Conservation (phyloP, 2,797 vertebrate species). For the Chaenodraco wilsoni region DNA sequence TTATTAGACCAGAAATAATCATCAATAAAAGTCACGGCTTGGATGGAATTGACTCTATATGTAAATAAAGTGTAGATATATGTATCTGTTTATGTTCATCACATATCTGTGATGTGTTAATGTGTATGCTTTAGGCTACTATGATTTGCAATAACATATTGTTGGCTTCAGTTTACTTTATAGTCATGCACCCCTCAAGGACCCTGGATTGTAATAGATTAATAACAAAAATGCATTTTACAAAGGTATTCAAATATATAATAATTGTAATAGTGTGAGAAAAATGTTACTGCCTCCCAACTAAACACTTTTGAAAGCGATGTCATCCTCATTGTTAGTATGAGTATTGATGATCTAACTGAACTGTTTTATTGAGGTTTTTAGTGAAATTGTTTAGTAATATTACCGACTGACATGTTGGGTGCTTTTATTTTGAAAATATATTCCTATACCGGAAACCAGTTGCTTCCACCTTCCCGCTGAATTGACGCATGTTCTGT, state of each 20-base stretch:
- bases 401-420: no score
- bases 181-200: background rate
- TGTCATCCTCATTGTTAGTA: background rate
- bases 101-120: no score
- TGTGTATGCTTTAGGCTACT: no score
- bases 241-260: background rate
- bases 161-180: background rate
- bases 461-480: accelerated
- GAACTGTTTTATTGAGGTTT: background rate
- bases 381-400: background rate
- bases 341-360: background rate
- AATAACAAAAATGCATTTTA: background rate
- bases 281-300: background rate
- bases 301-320: background rate
- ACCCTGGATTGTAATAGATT: background rate
- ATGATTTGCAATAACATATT: background rate
- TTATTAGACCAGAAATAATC: no score
- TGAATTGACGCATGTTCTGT: constrained; percentile 26
- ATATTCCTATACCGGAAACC: constrained; percentile 35
- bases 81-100: background rate
- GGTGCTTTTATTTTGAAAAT: constrained; percentile 60
- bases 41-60: background rate
- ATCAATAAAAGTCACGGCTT: background rate
- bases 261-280: background rate
- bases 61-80: background rate